Base-by-base conservation (phyloP, 53 echinoderm and acorn worm genomes). In the Echinarachnius parma region DNA sequence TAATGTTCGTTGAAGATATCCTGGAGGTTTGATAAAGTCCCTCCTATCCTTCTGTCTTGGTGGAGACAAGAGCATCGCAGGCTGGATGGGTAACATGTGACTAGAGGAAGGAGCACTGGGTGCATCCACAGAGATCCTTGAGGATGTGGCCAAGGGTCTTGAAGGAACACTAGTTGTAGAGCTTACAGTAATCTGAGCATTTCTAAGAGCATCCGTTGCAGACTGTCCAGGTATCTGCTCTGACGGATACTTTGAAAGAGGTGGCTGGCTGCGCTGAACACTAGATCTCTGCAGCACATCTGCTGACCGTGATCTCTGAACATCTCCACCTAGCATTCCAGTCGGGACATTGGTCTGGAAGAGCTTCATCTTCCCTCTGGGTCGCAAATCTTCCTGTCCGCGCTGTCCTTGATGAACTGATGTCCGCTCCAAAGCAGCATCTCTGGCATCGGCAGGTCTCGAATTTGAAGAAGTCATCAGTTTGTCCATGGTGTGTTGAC, bases 1-100 rank as follows among this genome's bases (percentile, higher is more conserved):
- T 13, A 13, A 39, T 7, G 39, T 39, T 13, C 13, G 39, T 18
- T 30, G 31, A 4, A 32, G 68, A 25, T 72, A 57, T 21, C 74
- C 74, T n/a, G 55, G 74, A 16, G 74, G 74, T 25, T 30, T 72
- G 57, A 72, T 72, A 28, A 72, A 72, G 27, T 55, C 74, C 56
- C 74, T 55, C 39, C 74, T 55, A 36, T 72, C 74, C 42, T 72
- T 72, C 74, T 72, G 74, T 25, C 57, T 55, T 10, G 74, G 74
- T 24, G 74, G 74, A 18, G 74, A 72, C 26, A 72, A 44, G 1
- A 72, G 57, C 74, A 72, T 72, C 23, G 74, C 74, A 56, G 74
- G 74, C 45, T 72, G 74, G 44, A 72, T 34, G 3, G 74, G 57
- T 28, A 2, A 39, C 7, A 72, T 39, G 20, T 46, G 55, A 8